Evolutionary conservation across 1,140 invertebrate species (phyloP), one percentile per base, ranked within the genome.

Genomic region (Sarcophaga peregrina): DNA sequence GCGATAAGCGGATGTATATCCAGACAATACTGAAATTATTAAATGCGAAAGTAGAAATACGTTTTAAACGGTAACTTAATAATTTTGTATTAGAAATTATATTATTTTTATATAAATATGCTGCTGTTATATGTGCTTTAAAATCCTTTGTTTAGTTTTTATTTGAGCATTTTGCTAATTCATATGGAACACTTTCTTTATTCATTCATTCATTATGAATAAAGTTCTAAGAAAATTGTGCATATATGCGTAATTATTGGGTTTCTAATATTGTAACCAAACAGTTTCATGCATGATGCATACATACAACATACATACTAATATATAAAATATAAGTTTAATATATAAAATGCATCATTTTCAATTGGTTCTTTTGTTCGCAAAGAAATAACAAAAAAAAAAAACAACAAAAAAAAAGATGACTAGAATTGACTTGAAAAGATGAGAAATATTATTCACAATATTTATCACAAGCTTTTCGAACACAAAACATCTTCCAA

Each of bases 361-460:
- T 68, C 62, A 68, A 68, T 68, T 68, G 62, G 62, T 68, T 68
- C 62, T 68, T 68, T 68, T 68, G 62, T 68, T 68, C 62, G 25
- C 20, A 20, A 68, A 68, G 6, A 68, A 68, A 20, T 13, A 58
- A 13, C 13, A 58, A 58, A 58, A n/a, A 58, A 68, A 68, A 37
- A 37, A 37, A 2, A n/a, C n/a, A n/a, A n/a, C 1, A 37, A 37
- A 37, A 37, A 37, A 37, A 37, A 37, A 37, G 1, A 37, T 4
- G 4, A 37, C 25, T 2, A 37, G 25, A 37, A 37, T 37, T 37
- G 25, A 37, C 25, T 37, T 37, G 25, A 37, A 37, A 37, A 37
- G 25, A 37, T 37, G 25, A 4, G n/a, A n/a, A n/a, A n/a, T n/a
- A n/a, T n/a, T 37, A 37, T 37, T 37, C 25, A 37, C 25, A 37